phyloP scores from a whole-genome alignment of 2,888 invertebrate genomes.

The Seira ritae region DNA sequence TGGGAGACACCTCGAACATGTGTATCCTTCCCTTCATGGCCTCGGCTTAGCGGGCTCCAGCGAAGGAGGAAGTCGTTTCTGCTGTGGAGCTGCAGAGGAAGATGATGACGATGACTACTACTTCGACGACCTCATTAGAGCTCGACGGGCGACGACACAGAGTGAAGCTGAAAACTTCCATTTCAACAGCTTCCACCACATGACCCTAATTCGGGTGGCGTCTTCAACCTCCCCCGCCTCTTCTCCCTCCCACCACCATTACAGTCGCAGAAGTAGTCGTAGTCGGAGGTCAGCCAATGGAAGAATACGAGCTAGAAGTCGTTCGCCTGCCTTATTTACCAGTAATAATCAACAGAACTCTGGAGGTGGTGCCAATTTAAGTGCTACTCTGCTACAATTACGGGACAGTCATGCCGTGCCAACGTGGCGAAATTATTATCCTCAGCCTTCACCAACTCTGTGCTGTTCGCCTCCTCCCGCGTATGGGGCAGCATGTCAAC shows the following conservation, averaged over 20 bases:
- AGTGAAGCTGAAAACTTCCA: slow-evolving; percentile 27
- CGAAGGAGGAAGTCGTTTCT: slow-evolving; percentile 24
- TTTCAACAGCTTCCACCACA: background rate
- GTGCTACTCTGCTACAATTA: background rate
- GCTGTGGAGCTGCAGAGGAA: slow-evolving; percentile 18
- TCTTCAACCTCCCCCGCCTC: background rate
- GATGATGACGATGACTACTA: slow-evolving; percentile 50
- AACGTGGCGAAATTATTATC: slow-evolving; percentile 41
- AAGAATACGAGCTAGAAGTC: slow-evolving; percentile 36
- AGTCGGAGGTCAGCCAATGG: slow-evolving; percentile 30
- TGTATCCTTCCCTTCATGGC: slow-evolving; percentile 40
- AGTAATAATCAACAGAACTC: background rate
- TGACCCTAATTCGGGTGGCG: background rate
- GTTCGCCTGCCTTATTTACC: slow-evolving; percentile 33
- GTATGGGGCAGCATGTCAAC: slow-evolving; percentile 30
- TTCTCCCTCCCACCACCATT: background rate
- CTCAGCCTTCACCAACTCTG: slow-evolving; percentile 35
- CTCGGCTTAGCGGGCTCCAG: slow-evolving; percentile 37
- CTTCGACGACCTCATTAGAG: slow-evolving; percentile 37
- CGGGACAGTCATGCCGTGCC: slow-evolving; percentile 2
- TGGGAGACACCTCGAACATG: slow-evolving; percentile 44
- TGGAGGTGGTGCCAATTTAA: slow-evolving; percentile 14
- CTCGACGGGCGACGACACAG: background rate
- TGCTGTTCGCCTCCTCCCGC: slow-evolving; percentile 49
- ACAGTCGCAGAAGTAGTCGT: background rate